Base-by-base conservation (phyloP, 2,113 vertebrate species). In the Aldabrachelys gigantea region DNA sequence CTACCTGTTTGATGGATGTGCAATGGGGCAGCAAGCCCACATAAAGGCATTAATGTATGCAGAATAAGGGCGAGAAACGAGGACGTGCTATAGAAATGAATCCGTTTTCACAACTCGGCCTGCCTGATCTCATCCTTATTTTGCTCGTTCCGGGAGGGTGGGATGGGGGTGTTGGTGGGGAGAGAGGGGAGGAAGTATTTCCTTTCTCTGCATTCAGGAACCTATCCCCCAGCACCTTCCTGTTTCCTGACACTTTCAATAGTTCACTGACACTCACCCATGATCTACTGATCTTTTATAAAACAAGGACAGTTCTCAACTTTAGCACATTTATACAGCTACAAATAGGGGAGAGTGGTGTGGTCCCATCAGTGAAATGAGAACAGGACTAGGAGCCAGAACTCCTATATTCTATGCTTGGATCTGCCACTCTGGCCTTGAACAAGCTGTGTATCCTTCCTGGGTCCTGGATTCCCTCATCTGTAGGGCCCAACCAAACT, bases 151-250 rank as follows among this genome's bases (percentile, higher is more conserved):
- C 95, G 10, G 10, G 47, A 10, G 10, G 47, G 10, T 92, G 90
- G 90, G 95, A 95, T 49, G 90, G 27, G 95, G 59, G 79, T 4
- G 38, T 11, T n/a, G 89, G 90, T 96, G 96, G 91, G 82, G 93
- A 84, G 83, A 93, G 91, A 54, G 5, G 85, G 92, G 91, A 96
- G 93, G 93, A 91, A 94, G 95, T 92, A 97, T 96, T 97, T 97
- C 96, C 96, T 96, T 80, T 81, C 29, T 50, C 78, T 1, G 1
- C 82, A 29, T 49, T 53, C 91, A 95, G 72, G 59, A 93, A 22
- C n/a, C 81, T 17, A 27, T 44, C 69, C 91, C 56, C 82, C 22
- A 38, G 21, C 3, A 5, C 84, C 72, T 0, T 49, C 57, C 8
- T 27, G 75, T 50, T 53, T 79, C 53, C 54, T 59, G 6, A 21